These are phyloP conservation scores for Acrossocheilus fasciatus DNA, from an alignment of 2,797 vertebrate genomes.

Conservation along the genomic window DNA sequence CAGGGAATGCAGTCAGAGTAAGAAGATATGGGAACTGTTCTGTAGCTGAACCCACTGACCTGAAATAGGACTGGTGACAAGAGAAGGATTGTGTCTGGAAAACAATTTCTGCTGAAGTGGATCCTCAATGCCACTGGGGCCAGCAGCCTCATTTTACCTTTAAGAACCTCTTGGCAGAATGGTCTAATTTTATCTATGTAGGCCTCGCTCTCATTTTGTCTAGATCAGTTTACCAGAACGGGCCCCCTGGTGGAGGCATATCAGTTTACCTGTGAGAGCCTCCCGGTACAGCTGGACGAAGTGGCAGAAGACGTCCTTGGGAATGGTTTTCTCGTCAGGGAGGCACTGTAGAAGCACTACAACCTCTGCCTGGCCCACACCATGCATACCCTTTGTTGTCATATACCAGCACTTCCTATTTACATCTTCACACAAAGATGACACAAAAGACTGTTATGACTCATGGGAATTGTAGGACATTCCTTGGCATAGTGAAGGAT, in stretches of 20 bases:
- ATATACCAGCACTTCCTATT: constrained; percentile 99
- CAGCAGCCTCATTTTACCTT: constrained; percentile 29
- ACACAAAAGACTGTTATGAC: constrained; percentile 16
- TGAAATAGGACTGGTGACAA: not conserved
- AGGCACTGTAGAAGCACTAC: constrained; percentile 95
- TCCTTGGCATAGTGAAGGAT: not conserved
- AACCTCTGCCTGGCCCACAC: constrained; percentile 94
- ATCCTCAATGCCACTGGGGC: not conserved
- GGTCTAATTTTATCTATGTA: constrained; percentile 36
- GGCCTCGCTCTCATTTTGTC: constrained; percentile 31
- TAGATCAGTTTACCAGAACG: constrained; percentile 37
- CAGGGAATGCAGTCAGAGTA: not conserved
- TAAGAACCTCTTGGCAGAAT: constrained; percentile 22
- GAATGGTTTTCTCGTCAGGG: constrained; percentile 96
- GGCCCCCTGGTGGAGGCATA: constrained; percentile 9
- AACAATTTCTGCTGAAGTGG: constrained; percentile 29
- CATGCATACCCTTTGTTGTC: constrained; percentile 98
- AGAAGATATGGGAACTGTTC: constrained; percentile 2
- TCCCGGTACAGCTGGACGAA: constrained; percentile 98
- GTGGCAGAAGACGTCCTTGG: constrained; percentile 95
- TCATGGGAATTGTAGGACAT: not conserved
- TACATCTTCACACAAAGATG: constrained; percentile 82
- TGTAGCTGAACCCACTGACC: not conserved
- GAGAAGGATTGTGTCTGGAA: constrained; percentile 32
- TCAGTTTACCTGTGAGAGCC: constrained; percentile 87